phyloP scores from a whole-genome alignment of 2,888 invertebrate genomes.

The Coleophora flavipennella region DNA sequence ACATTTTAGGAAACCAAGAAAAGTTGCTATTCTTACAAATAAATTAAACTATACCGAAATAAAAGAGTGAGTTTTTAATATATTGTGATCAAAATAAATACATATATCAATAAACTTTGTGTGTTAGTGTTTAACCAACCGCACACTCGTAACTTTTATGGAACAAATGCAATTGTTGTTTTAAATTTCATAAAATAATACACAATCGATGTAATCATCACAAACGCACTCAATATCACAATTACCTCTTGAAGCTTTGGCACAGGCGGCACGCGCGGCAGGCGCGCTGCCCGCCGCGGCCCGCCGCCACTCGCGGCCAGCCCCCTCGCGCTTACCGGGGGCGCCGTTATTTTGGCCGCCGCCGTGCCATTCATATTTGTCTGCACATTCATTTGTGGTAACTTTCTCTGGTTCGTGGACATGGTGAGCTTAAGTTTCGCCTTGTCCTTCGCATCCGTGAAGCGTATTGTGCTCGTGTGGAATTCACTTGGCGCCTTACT shows the following conservation, averaged over 20 bases:
- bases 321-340: constrained; percentile 22
- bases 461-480: constrained; percentile 63
- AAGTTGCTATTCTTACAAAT: constrained; percentile 37
- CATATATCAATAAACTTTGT: constrained; percentile 18
- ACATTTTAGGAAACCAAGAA: constrained; percentile 28
- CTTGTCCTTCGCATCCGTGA: constrained; percentile 54
- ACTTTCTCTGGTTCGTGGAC: constrained; percentile 46
- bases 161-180: constrained; percentile 29
- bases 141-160: constrained; percentile 32
- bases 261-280: background rate
- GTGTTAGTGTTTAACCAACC: constrained; percentile 48
- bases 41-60: constrained; percentile 31
- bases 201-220: constrained; percentile 52
- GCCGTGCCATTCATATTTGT: constrained; percentile 31
- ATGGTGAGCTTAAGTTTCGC: constrained; percentile 52
- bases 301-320: constrained; percentile 16
- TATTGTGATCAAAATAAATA: constrained; percentile 23
- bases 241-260: constrained; percentile 54
- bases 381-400: constrained; percentile 22
- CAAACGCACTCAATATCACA: constrained; percentile 49
- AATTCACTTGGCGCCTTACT: constrained; percentile 34
- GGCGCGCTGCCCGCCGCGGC: background rate
- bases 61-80: constrained; percentile 31
- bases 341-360: constrained; percentile 22
- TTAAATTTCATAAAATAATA: constrained; percentile 39